Percentiles rank a stretch among this genome's conserved stretches.
phyloP scores from a whole-genome alignment of 1,140 invertebrate genomes.

The Pseudomyrmex dendroicus region DNA sequence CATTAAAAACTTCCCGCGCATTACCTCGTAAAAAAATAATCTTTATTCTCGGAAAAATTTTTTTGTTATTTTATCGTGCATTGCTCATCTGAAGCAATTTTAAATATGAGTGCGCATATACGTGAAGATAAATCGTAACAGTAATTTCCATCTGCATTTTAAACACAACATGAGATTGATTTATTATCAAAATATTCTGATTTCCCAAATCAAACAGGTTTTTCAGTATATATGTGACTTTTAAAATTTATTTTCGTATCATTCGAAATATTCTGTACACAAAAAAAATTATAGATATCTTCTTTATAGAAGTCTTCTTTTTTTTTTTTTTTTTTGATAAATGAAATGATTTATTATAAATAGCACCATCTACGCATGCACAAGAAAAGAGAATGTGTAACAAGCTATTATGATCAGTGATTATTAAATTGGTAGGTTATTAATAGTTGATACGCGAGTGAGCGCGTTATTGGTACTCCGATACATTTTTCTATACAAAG shows the following conservation, averaged over 20 bases:
- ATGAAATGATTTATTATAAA: too few species aligned
- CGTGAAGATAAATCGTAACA: neutral
- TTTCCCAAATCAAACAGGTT: too few species aligned
- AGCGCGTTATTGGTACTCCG: neutral
- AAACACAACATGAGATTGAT: neutral
- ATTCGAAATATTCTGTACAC: too few species aligned
- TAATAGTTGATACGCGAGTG: neutral
- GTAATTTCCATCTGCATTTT: constrained; percentile 5
- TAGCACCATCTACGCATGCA: too few species aligned
- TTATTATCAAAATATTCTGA: constrained; percentile 4
- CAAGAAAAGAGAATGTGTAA: too few species aligned
- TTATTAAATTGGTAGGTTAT: too few species aligned
- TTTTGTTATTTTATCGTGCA: neutral
- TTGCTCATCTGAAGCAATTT: neutral
- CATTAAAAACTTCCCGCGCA: constrained; percentile 9
- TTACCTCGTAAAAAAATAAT: constrained; percentile 15
- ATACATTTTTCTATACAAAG: constrained; percentile 25
- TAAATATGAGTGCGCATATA: neutral
- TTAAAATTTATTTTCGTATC: too few species aligned
- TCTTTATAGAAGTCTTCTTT: too few species aligned
- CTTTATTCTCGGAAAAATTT: neutral
- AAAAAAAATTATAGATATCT: too few species aligned
- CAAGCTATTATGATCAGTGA: too few species aligned
- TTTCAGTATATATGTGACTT: too few species aligned
- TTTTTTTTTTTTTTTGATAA: too few species aligned